Conservation (phyloP, 2,797 vertebrate species). For the Gymnoscopelus microlampas region DNA sequence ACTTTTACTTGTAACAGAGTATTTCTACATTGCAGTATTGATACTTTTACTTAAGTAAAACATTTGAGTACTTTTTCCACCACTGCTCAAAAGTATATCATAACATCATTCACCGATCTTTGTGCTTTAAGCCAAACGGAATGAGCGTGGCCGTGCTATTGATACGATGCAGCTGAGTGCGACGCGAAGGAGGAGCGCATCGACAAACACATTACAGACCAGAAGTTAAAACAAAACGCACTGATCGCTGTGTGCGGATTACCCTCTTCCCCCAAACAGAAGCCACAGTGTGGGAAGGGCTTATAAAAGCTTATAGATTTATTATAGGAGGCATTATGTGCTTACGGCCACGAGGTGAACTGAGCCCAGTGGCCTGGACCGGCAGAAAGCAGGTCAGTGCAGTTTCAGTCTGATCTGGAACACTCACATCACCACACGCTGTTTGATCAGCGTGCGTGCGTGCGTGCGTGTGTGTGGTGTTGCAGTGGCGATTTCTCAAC, state of each 20-base stretch:
- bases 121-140: slow-evolving; percentile 26
- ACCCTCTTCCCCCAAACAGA: slow-evolving; percentile 36
- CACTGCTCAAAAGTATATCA: slow-evolving; percentile 32
- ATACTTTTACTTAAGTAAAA: no score
- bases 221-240: slow-evolving; percentile 61
- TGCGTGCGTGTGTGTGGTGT: neutral
- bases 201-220: slow-evolving; percentile 63
- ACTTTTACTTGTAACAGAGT: no score
- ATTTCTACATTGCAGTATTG: no score
- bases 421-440: neutral
- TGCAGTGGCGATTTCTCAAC: neutral
- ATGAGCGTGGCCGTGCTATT: slow-evolving; percentile 43
- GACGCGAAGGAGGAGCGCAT: slow-evolving; percentile 45
- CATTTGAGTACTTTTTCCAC: no score
- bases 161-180: slow-evolving; percentile 49
- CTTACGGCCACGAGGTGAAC: slow-evolving; percentile 45
- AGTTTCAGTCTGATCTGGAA: slow-evolving; percentile 58
- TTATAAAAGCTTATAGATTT: slow-evolving; percentile 68
- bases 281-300: slow-evolving; percentile 45
- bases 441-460: slow-evolving; percentile 41
- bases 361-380: slow-evolving; percentile 57
- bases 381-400: slow-evolving; percentile 60
- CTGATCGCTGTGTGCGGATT: slow-evolving; percentile 48
- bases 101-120: slow-evolving; percentile 25
- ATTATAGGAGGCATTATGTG: slow-evolving; percentile 66